Percentiles rank a stretch among this genome's conserved stretches.
Conservation (phyloP, 2,113 vertebrate species). For the Campylomormyrus tamandua region DNA sequence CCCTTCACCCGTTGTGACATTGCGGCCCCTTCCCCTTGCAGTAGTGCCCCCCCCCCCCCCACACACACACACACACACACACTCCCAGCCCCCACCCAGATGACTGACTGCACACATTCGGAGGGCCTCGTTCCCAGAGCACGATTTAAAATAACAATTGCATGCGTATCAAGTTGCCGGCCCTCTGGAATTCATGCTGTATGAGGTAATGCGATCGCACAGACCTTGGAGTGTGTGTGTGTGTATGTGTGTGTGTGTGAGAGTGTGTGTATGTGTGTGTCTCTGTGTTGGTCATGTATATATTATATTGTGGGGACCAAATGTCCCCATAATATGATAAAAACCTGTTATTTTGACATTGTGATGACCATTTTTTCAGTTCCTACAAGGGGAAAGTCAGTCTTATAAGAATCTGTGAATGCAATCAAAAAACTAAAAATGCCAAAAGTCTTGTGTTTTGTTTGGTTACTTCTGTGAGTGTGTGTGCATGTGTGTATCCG, state of each 20-base stretch:
- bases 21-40: conserved; percentile 20
- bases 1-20: neutral
- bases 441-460: neutral
- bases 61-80: too few species aligned
- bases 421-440: neutral
- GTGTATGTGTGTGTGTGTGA: neutral
- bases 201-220: conserved; percentile 64
- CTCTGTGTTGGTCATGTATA: neutral
- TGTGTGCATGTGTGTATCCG: neutral
- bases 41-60: neutral
- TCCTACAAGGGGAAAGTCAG: neutral
- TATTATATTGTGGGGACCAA: neutral
- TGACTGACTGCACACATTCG: conserved; percentile 51
- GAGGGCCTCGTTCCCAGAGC: conserved; percentile 57
- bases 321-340: neutral
- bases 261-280: neutral
- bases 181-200: conserved; percentile 59
- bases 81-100: conserved; percentile 26
- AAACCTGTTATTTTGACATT: neutral
- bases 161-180: conserved; percentile 59
- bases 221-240: conserved; percentile 30
- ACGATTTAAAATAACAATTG: conserved; percentile 71
- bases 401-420: neutral
- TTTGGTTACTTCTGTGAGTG: neutral
- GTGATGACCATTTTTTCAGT: neutral